Base-by-base conservation (phyloP, 1,140 invertebrate genomes). In the Tetramorium parvispinum region DNA sequence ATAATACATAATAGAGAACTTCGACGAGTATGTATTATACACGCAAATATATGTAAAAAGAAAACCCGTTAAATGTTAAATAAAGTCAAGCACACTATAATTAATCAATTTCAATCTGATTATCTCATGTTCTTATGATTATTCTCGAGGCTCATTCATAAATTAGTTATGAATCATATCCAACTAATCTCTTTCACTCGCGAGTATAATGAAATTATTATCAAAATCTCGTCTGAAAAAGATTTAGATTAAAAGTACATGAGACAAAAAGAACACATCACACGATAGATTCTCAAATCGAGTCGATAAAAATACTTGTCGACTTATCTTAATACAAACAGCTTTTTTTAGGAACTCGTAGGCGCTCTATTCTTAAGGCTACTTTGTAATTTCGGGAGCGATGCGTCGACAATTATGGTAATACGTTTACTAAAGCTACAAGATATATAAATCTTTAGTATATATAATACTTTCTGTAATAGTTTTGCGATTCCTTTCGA, bases 381-480 rank as follows among this genome's bases (percentile, higher is more conserved):
- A 82, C 24, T 59, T 82, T 24, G 18, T 71, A 83, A 83, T 83
- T 83, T 83, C 57, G 11, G 8, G 18, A 73, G 32, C 66, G 18
- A 65, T 49, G n/a, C 13, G 13, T 82, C 53, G n/a, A 18, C 24
- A 46, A 83, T 59, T 59, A 83, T 13, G 24, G 68, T 40, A 57
- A 7, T 82, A 57, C 3, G 10, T 71, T 75, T 37, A 81, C 77
- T 66, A 81, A 51, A 37, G 43, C 61, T 61, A 83, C 1, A 73
- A 66, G 76, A 87, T 87, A 87, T 87, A 68, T 76, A 71, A 90
- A 75, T 91, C 89, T 91, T 91, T 91, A 91, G 88, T 91, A 88
- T 86, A 85, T 85, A 85, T 91, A 91, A 91, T 91, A 91, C 91
- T 91, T 91, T 88, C 49, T 73, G 65, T 68, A 1, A 73, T 37